Evolutionary conservation across 2,797 vertebrate species (phyloP).

Genomic region (Streptopelia turtur): DNA sequence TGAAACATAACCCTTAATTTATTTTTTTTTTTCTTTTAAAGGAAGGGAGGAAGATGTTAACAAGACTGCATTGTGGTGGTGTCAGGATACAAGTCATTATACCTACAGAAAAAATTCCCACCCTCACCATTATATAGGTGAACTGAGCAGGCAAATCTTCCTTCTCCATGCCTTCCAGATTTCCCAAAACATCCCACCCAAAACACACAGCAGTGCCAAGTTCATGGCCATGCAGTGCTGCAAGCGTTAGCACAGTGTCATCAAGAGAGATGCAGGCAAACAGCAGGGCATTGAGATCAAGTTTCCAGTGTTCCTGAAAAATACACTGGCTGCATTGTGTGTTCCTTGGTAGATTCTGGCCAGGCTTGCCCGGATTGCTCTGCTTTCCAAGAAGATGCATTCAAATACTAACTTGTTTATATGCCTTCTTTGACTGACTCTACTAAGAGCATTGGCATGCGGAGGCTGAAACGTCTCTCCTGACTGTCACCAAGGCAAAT

Average conservation of each 20-base stretch:
- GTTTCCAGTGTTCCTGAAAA: slow-evolving; percentile 52
- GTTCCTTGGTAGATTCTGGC: not conserved
- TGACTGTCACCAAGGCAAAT: not conserved
- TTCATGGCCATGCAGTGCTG: not conserved
- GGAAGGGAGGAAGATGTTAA: not conserved
- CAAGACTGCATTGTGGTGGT: accelerated
- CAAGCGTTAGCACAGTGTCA: not conserved
- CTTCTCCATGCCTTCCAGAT: not conserved
- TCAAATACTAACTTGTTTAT: slow-evolving; percentile 29
- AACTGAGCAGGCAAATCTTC: not conserved
- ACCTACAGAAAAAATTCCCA: not conserved
- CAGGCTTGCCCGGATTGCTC: not conserved
- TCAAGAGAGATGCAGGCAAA: not conserved
- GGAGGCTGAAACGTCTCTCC: not conserved
- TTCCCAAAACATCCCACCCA: not conserved
- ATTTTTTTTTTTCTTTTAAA: no score
- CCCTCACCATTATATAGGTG: not conserved
- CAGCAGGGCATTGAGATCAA: not conserved
- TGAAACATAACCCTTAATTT: not conserved
- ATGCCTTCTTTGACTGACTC: slow-evolving; percentile 21
- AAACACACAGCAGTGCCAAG: not conserved
- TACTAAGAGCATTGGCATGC: not conserved
- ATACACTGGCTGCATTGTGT: slow-evolving; percentile 21
- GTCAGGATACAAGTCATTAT: not conserved
- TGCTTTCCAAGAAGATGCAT: slow-evolving; percentile 59